Conservation (phyloP, 2,797 vertebrate species). For the Garrulus glandarius region DNA sequence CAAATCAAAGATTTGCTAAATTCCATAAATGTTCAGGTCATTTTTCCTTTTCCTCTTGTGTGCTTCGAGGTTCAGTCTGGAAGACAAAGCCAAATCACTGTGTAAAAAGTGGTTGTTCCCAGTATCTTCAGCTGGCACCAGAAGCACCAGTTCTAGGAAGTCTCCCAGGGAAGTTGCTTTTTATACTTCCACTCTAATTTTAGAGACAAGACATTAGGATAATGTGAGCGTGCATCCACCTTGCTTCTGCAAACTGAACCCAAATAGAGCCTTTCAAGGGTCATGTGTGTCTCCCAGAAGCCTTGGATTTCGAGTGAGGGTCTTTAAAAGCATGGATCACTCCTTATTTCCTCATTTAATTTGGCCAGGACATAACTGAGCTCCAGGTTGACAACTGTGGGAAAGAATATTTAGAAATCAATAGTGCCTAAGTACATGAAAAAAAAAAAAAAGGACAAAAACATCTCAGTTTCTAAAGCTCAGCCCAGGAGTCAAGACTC, state of each 20-base stretch:
- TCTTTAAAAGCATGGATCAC: neutral
- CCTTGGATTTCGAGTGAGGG: neutral
- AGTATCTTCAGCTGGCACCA: neutral
- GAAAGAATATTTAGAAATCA: neutral
- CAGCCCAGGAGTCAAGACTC: neutral
- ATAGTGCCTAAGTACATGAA: neutral
- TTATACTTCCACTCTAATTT: conserved; percentile 27
- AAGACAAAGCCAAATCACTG: neutral
- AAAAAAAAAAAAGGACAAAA: neutral
- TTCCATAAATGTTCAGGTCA: neutral
- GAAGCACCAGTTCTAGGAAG: conserved; percentile 26
- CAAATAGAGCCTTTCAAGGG: neutral
- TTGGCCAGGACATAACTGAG: neutral
- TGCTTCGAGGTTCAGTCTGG: neutral
- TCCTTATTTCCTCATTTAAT: neutral
- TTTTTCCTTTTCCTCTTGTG: conserved; percentile 15
- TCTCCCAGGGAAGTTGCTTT: conserved; percentile 2
- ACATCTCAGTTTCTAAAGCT: neutral
- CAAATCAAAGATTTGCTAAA: conserved; percentile 4
- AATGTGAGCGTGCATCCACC: neutral
- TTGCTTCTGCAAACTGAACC: neutral
- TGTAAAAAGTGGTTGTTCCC: neutral
- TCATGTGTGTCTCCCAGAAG: neutral
- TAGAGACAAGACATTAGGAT: neutral
- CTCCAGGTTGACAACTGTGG: neutral